A percentile compares a stretch with the other conserved stretches of the same genome.
Evolutionary conservation across 2,113 vertebrate genomes (phyloP).

Genomic region (Gadus macrocephalus): DNA sequence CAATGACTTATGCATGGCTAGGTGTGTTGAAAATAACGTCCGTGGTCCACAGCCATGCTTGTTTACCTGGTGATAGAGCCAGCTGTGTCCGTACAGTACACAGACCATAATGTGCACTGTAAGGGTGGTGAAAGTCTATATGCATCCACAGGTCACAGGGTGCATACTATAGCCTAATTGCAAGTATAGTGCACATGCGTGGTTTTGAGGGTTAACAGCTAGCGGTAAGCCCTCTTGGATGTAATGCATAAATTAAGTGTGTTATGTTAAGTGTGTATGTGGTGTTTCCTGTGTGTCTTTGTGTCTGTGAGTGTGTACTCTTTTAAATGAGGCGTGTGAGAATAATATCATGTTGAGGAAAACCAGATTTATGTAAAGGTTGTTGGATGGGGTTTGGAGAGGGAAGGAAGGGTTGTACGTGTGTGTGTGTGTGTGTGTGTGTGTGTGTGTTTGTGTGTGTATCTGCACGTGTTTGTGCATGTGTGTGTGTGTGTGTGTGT

Average conservation of each 20-base stretch:
- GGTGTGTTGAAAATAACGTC: slow-evolving; percentile 7
- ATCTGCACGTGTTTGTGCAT: slow-evolving; percentile 25
- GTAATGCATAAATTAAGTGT: too few relatives aligned
- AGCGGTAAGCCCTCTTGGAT: background rate
- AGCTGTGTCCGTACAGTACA: slow-evolving; percentile 24
- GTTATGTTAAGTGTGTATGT: too few relatives aligned
- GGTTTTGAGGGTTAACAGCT: slow-evolving; percentile 25
- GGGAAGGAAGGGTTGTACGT: background rate
- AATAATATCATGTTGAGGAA: too few relatives aligned
- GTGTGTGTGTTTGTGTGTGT: slow-evolving; percentile 25
- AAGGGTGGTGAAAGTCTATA: slow-evolving; percentile 38
- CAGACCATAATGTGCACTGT: slow-evolving; percentile 44
- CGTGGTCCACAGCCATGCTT: slow-evolving; percentile 31
- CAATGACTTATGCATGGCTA: too few relatives aligned
- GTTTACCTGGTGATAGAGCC: slow-evolving; percentile 2
- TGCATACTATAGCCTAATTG: background rate
- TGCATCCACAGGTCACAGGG: slow-evolving; percentile 24
- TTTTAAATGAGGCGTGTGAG: slow-evolving; percentile 10
- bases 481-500: background rate
- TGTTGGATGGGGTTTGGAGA: too few relatives aligned
- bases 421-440: background rate
- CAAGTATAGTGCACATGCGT: slow-evolving; percentile 26
- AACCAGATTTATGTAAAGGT: too few relatives aligned
- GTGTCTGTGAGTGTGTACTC: background rate
- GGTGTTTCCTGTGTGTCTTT: too few relatives aligned